Percentiles rank a stretch among this genome's conserved stretches.
Conservation (phyloP, 2,113 vertebrate species). For the Leptodactylus fuscus region DNA sequence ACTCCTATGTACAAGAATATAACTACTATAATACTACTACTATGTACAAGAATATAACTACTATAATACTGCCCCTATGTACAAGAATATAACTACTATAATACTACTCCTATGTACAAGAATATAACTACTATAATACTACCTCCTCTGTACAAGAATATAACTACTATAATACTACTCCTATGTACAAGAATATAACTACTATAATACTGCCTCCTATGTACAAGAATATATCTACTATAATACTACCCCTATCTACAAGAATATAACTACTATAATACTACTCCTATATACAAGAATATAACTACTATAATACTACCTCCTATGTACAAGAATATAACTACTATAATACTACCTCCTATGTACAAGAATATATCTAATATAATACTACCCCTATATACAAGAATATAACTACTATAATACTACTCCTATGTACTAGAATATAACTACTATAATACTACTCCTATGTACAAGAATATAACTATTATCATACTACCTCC, state of each 20-base stretch:
- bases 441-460: slow-evolving; percentile 12
- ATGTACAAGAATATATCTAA: slow-evolving; percentile 9
- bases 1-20: too few relatives aligned
- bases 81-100: slow-evolving; percentile 7
- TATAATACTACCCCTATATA: slow-evolving; percentile 4
- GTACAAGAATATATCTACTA: neutral
- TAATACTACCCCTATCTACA: neutral
- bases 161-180: too few relatives aligned
- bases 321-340: slow-evolving; percentile 6
- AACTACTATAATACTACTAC: too few relatives aligned
- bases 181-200: neutral
- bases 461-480: neutral
- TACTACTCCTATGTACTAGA: neutral
- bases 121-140: slow-evolving; percentile 2
- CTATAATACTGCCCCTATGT: neutral
- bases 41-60: too few relatives aligned
- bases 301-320: neutral
- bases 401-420: slow-evolving; percentile 14
- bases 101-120: neutral
- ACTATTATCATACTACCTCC: neutral
- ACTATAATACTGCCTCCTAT: neutral
- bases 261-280: slow-evolving; percentile 1
- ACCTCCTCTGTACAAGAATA: neutral
- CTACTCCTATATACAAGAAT: neutral
- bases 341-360: slow-evolving; percentile 5